phyloP scores from a whole-genome alignment of 2,797 vertebrate species.

The Malurus leucopterus region DNA sequence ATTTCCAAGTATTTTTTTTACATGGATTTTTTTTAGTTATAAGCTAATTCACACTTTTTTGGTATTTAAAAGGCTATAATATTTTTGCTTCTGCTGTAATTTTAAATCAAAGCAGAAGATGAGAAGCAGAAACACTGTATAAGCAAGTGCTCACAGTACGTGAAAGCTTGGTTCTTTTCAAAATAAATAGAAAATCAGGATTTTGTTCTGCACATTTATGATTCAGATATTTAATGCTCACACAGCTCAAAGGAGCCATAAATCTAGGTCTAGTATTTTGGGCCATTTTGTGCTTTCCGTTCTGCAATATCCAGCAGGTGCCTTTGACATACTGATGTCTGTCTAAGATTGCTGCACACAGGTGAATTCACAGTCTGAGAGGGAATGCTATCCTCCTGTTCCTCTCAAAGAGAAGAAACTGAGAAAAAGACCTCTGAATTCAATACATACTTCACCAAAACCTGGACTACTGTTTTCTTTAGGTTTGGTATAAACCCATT shows the following conservation, averaged over 20 bases:
- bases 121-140: neutral
- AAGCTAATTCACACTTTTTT: neutral
- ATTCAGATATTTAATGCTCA: neutral
- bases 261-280: neutral
- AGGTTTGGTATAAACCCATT: neutral
- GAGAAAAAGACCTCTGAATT: neutral
- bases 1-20: neutral
- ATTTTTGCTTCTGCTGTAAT: neutral
- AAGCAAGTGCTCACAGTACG: neutral
- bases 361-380: neutral
- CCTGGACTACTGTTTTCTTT: neutral
- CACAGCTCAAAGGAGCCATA: neutral
- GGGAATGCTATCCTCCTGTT: neutral
- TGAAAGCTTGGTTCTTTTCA: neutral
- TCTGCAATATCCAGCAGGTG: neutral
- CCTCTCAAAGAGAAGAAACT: neutral
- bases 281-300: neutral
- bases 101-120: neutral
- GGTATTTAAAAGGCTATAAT: constrained; percentile 1
- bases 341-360: neutral
- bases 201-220: neutral
- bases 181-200: neutral
- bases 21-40: neutral
- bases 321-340: neutral
- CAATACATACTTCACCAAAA: neutral